phyloP scores from a whole-genome alignment of 2,888 invertebrate species.

The Drosophila prostipennis region DNA sequence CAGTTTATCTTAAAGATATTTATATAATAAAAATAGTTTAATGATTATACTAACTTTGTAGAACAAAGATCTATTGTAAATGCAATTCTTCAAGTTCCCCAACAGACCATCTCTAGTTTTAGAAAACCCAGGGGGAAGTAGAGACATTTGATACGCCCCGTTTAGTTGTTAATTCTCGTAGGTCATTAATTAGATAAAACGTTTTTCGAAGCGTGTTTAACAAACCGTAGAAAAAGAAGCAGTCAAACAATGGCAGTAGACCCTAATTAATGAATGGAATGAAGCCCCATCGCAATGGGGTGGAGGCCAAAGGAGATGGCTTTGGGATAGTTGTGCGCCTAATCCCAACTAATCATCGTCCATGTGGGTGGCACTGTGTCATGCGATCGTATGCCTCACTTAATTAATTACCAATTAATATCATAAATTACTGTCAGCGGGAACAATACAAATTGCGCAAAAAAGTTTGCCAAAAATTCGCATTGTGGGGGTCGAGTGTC shows the following conservation, averaged over 20 bases:
- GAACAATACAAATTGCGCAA: conserved; percentile 36
- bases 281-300: conserved; percentile 21
- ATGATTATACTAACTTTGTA: too few relatives aligned
- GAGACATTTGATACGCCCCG: conserved; percentile 58
- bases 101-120: conserved; percentile 53
- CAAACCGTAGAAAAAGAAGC: conserved; percentile 54
- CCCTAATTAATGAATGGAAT: conserved; percentile 64
- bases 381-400: conserved; percentile 36
- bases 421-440: conserved; percentile 62
- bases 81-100: neutral
- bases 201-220: conserved; percentile 60
- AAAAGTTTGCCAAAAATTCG: conserved; percentile 29
- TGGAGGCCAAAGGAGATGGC: conserved; percentile 49
- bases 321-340: conserved; percentile 29
- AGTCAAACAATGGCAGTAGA: conserved; percentile 26
- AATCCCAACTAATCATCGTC: conserved; percentile 28
- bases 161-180: conserved; percentile 52
- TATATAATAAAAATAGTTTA: too few relatives aligned
- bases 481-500: conserved; percentile 34
- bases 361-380: conserved; percentile 34
- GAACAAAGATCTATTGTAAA: too few relatives aligned
- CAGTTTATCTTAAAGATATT: too few relatives aligned
- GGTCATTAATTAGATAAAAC: conserved; percentile 66
- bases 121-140: conserved; percentile 1
- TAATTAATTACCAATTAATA: conserved; percentile 63